Evolutionary conservation across 2,888 invertebrate genomes (phyloP), one percentile per base, ranked within the genome.

Genomic region (Eupelmus urozonus): DNA sequence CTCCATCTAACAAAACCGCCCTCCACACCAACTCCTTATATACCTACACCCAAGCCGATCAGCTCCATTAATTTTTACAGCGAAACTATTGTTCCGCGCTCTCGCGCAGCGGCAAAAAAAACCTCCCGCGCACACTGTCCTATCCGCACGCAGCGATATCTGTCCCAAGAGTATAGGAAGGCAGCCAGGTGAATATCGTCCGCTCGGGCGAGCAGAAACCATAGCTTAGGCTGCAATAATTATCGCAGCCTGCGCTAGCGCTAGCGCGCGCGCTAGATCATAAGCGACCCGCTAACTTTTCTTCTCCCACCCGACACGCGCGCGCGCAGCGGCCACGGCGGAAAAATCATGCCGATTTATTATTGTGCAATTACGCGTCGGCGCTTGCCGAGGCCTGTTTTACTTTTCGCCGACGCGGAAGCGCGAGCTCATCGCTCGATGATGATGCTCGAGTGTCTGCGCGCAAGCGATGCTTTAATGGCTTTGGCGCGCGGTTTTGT

Each of bases 321-420:
- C 1, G 49, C 27, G 49, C 62, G 18, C 49, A 18, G 40, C 53
- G 23, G 18, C 51, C 67, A 40, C 59, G 71, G 55, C 59, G 71
- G 63, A 67, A 78, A 73, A 78, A 62, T 78, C 65, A 25, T 60
- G 60, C 71, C 45, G 71, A 75, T 79, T 79, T 75, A 75, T 79
- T 70, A 69, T 76, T 73, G 74, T 69, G 69, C 59, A 74, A 78
- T 78, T 78, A 74, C 73, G 60, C 57, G 57, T 11, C 59, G 42
- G 4, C 27, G 63, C 59, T 18, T 23, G 71, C 16, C 23, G 63
- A 62, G 69, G 65, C 65, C 59, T 72, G 18, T 65, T 69, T 71
- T 55, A 73, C 55, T 65, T 73, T 65, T 62, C 20, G 27, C 5
- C 9, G 34, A 34, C 34, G 34, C 34, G 34, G 34, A 34, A 34